phyloP scores from a whole-genome alignment of 1,140 invertebrate genomes.

The Lutraria rhynchaena region DNA sequence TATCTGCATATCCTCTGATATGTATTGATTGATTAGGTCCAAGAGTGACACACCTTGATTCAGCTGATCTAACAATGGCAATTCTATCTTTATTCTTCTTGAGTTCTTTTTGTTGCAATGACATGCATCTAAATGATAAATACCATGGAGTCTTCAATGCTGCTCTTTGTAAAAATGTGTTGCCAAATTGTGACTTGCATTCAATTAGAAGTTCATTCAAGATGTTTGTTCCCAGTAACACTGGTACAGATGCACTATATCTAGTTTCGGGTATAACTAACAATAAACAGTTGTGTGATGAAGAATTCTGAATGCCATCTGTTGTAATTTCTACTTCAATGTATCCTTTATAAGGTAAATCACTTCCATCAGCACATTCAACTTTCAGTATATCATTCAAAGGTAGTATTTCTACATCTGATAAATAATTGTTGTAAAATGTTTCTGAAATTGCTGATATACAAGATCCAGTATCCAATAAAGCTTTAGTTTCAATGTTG shows the following conservation, averaged over 20 bases:
- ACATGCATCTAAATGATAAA: constrained; percentile 56
- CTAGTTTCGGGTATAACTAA: constrained; percentile 31
- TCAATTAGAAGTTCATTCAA: constrained; percentile 24
- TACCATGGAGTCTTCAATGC: constrained; percentile 34
- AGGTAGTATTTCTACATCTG: not conserved
- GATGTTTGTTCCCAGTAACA: constrained; percentile 56
- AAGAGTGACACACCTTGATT: constrained; percentile 28
- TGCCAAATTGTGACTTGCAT: constrained; percentile 42
- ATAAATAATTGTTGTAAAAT: not conserved
- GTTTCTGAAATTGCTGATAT: not conserved
- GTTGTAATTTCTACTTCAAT: not conserved
- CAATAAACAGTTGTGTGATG: constrained; percentile 24
- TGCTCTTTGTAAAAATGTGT: constrained; percentile 35
- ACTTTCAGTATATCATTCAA: not conserved
- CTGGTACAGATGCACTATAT: constrained; percentile 22
- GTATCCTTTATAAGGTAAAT: not conserved
- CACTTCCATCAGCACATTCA: constrained; percentile 16
- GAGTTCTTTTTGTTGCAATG: constrained; percentile 30
- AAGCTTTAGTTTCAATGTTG: constrained; percentile 2
- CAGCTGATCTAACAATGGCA: constrained; percentile 33
- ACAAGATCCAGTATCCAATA: constrained; percentile 15
- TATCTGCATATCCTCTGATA: constrained; percentile 42
- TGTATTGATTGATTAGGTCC: constrained; percentile 34
- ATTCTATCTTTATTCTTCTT: constrained; percentile 37
- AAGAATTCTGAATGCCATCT: constrained; percentile 32